Percentiles rank a stretch among this genome's conserved stretches.
phyloP scores from a whole-genome alignment of 2,113 vertebrate genomes.

The Elachura formosa region DNA sequence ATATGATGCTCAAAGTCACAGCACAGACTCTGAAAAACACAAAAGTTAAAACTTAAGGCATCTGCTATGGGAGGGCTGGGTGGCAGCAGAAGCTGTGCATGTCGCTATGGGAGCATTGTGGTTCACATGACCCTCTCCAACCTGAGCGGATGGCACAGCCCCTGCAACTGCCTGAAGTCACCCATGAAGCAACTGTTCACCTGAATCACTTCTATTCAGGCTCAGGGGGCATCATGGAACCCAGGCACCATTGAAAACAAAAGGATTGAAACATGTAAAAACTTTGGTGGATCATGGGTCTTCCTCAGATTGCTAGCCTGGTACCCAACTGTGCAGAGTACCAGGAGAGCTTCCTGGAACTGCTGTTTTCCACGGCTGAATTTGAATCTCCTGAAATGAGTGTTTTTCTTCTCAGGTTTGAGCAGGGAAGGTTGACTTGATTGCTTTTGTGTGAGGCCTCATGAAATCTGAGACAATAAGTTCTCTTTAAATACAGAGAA shows the following conservation, averaged over 20 bases:
- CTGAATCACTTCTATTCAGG: background rate
- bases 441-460: background rate
- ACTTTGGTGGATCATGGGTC: background rate
- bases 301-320: background rate
- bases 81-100: background rate
- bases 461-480: background rate
- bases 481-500: background rate
- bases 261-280: background rate
- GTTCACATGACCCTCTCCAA: background rate
- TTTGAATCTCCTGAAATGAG: background rate
- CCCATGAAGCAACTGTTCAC: background rate
- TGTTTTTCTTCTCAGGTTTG: background rate
- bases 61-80: background rate
- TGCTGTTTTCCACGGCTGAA: background rate
- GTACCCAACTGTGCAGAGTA: background rate
- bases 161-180: background rate
- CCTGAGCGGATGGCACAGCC: fast-evolving
- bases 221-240: background rate
- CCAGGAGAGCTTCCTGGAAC: background rate
- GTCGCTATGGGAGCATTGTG: fast-evolving
- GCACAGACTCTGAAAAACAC: no score
- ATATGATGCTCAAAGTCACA: no score
- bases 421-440: background rate
- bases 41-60: no score
- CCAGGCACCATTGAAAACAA: background rate